Evolutionary conservation across 2,113 vertebrate genomes (phyloP).

Genomic region (Neoarius graeffei): DNA sequence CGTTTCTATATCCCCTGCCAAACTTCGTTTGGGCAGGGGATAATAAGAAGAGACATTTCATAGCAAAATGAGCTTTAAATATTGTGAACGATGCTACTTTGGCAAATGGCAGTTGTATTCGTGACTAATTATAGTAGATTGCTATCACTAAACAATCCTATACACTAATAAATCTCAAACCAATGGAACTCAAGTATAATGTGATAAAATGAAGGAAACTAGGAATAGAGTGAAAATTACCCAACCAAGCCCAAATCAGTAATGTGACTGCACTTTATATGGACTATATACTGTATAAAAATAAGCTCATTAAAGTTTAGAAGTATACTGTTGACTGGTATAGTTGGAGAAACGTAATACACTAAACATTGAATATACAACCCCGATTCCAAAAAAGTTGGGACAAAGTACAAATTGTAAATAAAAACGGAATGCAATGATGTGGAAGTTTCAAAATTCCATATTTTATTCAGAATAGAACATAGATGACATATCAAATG

Average conservation of each 20-base stretch:
- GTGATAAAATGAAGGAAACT: neutral
- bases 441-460: too few relatives aligned
- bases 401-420: too few relatives aligned
- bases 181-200: neutral
- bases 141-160: too few relatives aligned
- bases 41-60: neutral
- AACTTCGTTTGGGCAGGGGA: too few relatives aligned
- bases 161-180: neutral
- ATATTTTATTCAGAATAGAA: too few relatives aligned
- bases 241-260: neutral
- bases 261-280: neutral
- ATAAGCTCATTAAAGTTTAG: neutral
- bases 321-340: neutral
- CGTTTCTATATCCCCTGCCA: too few relatives aligned
- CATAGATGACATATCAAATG: too few relatives aligned
- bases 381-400: too few relatives aligned
- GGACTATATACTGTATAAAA: neutral
- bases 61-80: neutral
- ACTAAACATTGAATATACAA: too few relatives aligned
- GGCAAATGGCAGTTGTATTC: neutral
- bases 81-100: neutral
- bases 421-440: too few relatives aligned
- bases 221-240: neutral
- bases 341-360: neutral
- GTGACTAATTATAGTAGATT: neutral